Evolutionary conservation across 2,113 vertebrate species (phyloP).

Genomic region (Nettapus auritus): DNA sequence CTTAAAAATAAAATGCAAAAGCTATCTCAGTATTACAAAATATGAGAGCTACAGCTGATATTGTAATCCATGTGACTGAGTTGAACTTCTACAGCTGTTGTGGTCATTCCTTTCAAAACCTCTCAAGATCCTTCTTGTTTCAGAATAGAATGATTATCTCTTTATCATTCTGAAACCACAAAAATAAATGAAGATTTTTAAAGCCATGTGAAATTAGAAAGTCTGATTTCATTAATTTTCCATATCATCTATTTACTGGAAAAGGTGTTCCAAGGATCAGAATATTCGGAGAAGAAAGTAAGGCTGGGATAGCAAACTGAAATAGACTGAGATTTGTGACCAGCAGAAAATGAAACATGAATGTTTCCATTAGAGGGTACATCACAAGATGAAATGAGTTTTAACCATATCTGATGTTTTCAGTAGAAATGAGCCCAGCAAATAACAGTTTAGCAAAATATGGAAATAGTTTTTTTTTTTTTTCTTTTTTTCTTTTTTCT

Average conservation of each 20-base stretch:
- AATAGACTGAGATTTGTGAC: constrained; percentile 13
- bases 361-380: background rate
- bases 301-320: constrained; percentile 3
- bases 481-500: background rate
- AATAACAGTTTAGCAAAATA: background rate
- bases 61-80: background rate
- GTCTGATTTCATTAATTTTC: constrained; percentile 49
- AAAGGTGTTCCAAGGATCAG: constrained; percentile 18
- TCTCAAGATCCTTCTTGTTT: constrained; percentile 3
- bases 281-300: background rate
- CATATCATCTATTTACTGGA: background rate
- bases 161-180: constrained; percentile 16
- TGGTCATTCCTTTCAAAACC: constrained; percentile 11
- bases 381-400: constrained; percentile 31
- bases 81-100: background rate
- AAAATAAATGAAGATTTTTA: constrained; percentile 16
- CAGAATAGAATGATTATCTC: background rate
- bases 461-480: background rate
- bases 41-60: background rate
- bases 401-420: constrained; percentile 23
- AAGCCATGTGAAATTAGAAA: constrained; percentile 28
- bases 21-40: background rate
- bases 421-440: background rate
- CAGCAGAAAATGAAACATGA: constrained; percentile 24
- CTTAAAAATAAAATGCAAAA: background rate